phyloP scores from a whole-genome alignment of 1,140 invertebrate genomes.

The Ostrea edulis region DNA sequence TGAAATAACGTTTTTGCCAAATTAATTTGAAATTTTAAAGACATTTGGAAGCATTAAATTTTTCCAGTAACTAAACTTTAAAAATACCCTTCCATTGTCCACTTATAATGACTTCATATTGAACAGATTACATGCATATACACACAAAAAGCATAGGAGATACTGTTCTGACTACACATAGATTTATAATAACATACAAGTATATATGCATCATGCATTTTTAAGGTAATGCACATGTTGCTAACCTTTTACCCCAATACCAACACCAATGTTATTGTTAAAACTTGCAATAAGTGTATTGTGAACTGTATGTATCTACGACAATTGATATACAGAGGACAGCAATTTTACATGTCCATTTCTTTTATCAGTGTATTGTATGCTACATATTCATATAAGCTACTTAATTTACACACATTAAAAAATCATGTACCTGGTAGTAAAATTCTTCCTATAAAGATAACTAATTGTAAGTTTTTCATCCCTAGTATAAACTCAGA shows the following conservation, averaged over 20 bases:
- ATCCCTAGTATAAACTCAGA: too few relatives aligned
- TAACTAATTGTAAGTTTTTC: too few relatives aligned
- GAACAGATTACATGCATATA: not conserved
- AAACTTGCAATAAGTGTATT: not conserved
- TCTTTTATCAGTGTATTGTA: too few relatives aligned
- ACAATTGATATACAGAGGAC: too few relatives aligned
- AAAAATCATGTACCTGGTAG: too few relatives aligned
- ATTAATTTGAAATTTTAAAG: not conserved
- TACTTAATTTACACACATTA: too few relatives aligned
- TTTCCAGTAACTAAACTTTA: not conserved
- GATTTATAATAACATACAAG: not conserved
- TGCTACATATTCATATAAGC: too few relatives aligned
- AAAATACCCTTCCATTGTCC: not conserved
- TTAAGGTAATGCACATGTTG: not conserved
- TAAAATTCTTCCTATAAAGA: too few relatives aligned
- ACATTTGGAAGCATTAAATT: not conserved
- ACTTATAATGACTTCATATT: not conserved
- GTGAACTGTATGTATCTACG: not conserved
- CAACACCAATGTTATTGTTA: not conserved
- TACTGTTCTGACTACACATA: not conserved
- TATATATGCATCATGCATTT: constrained; percentile 1
- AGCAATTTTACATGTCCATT: too few relatives aligned
- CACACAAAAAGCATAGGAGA: not conserved
- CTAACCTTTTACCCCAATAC: not conserved
- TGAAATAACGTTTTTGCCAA: not conserved